phyloP scores from a whole-genome alignment of 2,797 vertebrate genomes.

The Vipera ursinii region DNA sequence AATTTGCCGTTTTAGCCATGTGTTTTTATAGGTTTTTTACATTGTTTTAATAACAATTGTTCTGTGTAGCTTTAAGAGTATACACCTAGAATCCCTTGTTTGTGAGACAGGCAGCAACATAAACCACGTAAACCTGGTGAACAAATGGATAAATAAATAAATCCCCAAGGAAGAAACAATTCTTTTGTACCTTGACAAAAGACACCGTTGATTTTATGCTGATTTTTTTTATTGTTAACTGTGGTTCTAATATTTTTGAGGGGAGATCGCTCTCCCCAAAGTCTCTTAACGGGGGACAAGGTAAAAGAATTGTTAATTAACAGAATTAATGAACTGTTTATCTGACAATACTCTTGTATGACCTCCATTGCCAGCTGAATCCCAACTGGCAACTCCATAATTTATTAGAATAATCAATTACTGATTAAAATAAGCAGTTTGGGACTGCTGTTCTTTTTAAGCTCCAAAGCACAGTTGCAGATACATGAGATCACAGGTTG shows the following conservation, averaged over 20 bases:
- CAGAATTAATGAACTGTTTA: background rate
- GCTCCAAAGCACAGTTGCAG: background rate
- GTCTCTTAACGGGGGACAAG: background rate
- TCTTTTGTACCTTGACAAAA: background rate
- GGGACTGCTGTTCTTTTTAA: background rate
- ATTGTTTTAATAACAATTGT: background rate
- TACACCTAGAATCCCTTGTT: background rate
- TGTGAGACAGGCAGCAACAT: background rate
- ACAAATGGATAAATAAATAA: background rate
- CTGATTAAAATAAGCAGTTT: background rate
- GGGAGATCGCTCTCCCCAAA: background rate
- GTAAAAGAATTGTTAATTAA: background rate
- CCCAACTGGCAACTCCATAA: conserved; percentile 1
- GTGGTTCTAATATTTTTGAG: background rate
- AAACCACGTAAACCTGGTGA: background rate
- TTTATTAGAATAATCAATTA: background rate
- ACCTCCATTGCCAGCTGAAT: conserved; percentile 46
- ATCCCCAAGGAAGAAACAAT: background rate
- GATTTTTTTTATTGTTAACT: background rate
- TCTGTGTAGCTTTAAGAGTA: background rate
- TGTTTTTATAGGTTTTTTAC: background rate
- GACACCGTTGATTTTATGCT: background rate
- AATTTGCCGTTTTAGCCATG: background rate
- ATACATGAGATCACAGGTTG: background rate
- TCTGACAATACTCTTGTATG: conserved; percentile 39